Base-by-base conservation (phyloP, 2,113 vertebrate species). In the Syngnathus scovelli region DNA sequence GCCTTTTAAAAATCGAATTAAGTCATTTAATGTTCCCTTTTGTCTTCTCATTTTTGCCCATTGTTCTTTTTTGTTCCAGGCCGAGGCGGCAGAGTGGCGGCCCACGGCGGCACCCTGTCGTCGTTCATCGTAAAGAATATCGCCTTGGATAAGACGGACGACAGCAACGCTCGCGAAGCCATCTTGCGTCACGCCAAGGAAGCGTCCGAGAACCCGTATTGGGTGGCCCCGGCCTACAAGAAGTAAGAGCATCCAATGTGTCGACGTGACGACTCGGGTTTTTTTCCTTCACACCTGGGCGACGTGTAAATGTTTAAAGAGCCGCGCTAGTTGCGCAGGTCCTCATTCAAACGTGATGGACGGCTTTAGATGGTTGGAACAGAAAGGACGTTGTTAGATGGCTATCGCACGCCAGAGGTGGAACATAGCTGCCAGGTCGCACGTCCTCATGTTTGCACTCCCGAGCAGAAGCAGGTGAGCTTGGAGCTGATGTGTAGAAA, bases 91-190 rank as follows among this genome's bases (percentile, higher is more conserved):
- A 91, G 96, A 70, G 97, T 99, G 51, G 97, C 95, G 9, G 95
- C 95, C 39, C 96, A 99, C 0, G 95, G 96, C 1, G 96, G 94
- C 16, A 99, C 97, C 1, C 86, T 99, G 84, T 98, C 97, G 0
- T 99, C 96, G 0, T 98, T 93, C 62, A 98, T 99, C n/a, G 96
- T 98, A 68, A 98, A 98, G 86, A 99, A 98, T 80, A 98, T 99
- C 54, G 96, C 97, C 39, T 79, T 99, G 83, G 97, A 98, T 81
- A 98, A 98, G 85, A 96, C 95, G 0, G 96, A 98, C 0, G 97
- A 99, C 80, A 98, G 95, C 78, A 98, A 99, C 75, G 92, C 96
- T 0, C 91, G 96, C n/a, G 93, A 97, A 71, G 96, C 97, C 83
- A 99, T 99, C 88, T 85, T 99, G 58, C 93, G 94, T 1, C 96